phyloP scores from a whole-genome alignment of 2,888 invertebrate genomes.

The Drosophila phalerata region DNA sequence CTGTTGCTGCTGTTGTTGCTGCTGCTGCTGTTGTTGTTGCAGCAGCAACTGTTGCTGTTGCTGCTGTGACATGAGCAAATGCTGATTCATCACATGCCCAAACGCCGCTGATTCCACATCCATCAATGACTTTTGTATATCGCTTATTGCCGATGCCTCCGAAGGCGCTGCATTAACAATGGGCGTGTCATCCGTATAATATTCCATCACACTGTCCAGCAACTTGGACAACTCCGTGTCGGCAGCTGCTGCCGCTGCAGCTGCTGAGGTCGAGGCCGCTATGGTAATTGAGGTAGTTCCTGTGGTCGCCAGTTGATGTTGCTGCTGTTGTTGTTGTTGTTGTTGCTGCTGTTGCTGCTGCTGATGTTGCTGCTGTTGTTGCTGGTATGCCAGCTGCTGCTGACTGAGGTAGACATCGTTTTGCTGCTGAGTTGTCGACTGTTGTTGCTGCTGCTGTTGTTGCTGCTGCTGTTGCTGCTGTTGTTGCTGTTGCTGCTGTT shows the following conservation, averaged over 20 bases:
- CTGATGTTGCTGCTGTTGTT: slow-evolving; percentile 74
- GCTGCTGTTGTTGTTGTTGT: slow-evolving; percentile 73
- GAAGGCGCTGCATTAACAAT: slow-evolving; percentile 76
- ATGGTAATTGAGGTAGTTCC: slow-evolving; percentile 84
- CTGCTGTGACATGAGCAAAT: slow-evolving; percentile 66
- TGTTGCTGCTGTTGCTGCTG: slow-evolving; percentile 74
- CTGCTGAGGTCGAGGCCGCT: slow-evolving; percentile 72
- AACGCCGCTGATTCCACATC: slow-evolving; percentile 90
- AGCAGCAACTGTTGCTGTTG: slow-evolving; percentile 59
- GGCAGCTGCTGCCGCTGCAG: slow-evolving; percentile 69
- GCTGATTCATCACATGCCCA: slow-evolving; percentile 57
- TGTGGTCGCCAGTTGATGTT: slow-evolving; percentile 72
- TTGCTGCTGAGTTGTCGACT: slow-evolving; percentile 73
- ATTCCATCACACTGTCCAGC: slow-evolving; percentile 94
- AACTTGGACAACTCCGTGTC: slow-evolving; percentile 93
- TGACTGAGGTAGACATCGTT: slow-evolving; percentile 85
- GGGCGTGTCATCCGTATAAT: slow-evolving; percentile 88
- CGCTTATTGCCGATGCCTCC: slow-evolving; percentile 90
- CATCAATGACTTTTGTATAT: slow-evolving; percentile 95
- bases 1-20: slow-evolving; percentile 54
- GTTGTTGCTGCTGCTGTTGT: slow-evolving; percentile 73
- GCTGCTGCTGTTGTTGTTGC: slow-evolving; percentile 54
- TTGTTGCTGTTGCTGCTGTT: slow-evolving; percentile 66
- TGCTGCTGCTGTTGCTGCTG: slow-evolving; percentile 71
- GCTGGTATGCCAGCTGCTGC: slow-evolving; percentile 74